Percentiles rank a stretch among this genome's conserved stretches.
Conservation (phyloP, 2,888 invertebrate genomes). For the Lasioglossum figueresi region DNA sequence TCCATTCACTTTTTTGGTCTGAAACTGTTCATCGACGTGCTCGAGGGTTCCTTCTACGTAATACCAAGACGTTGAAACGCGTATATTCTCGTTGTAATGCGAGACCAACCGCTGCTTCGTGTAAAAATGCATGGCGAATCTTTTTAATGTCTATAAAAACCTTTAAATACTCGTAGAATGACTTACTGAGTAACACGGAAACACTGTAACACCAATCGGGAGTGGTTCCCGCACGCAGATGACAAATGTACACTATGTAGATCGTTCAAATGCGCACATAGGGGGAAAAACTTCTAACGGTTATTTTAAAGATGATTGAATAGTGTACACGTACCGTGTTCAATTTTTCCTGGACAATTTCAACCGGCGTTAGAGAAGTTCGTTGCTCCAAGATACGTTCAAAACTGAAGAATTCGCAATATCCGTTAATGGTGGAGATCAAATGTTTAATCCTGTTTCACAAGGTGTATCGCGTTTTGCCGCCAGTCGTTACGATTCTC, state of each 20-base stretch:
- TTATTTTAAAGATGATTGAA: constrained; percentile 70
- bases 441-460: constrained; percentile 46
- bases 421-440: constrained; percentile 41
- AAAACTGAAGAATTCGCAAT: constrained; percentile 55
- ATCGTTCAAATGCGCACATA: constrained; percentile 75
- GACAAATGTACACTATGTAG: constrained; percentile 76
- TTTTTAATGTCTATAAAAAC: not conserved
- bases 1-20: constrained; percentile 64
- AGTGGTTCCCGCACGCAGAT: constrained; percentile 76
- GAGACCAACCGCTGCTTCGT: not conserved
- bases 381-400: constrained; percentile 54
- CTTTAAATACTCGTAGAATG: constrained; percentile 30
- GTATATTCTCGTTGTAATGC: not conserved
- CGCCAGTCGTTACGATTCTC: not conserved
- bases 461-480: constrained; percentile 20
- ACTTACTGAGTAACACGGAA: constrained; percentile 66
- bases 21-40: constrained; percentile 67
- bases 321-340: constrained; percentile 23
- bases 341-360: constrained; percentile 29
- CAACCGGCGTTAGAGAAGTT: constrained; percentile 42
- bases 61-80: constrained; percentile 38
- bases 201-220: constrained; percentile 69
- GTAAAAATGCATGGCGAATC: not conserved
- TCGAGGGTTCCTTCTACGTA: constrained; percentile 55
- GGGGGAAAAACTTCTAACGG: constrained; percentile 75